phyloP scores from a whole-genome alignment of 1,140 invertebrate genomes.

The Episyrphus balteatus region DNA sequence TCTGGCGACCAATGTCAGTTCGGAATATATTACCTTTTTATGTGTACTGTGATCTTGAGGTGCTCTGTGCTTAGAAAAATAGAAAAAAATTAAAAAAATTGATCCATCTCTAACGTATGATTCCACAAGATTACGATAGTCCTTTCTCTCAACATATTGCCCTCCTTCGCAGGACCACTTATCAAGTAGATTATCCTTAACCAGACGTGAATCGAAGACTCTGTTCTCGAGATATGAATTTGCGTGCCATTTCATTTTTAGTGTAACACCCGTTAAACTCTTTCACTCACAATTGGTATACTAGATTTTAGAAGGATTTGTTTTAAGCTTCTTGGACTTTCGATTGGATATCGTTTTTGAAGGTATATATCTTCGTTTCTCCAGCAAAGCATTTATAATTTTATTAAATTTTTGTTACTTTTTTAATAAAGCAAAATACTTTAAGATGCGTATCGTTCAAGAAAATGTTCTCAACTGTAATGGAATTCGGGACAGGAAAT shows the following conservation, averaged over 20 bases:
- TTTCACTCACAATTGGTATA: conserved; percentile 32
- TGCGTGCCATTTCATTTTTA: conserved; percentile 11
- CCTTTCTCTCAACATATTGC: conserved; percentile 31
- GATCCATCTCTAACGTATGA: conserved; percentile 24
- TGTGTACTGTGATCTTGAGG: not conserved
- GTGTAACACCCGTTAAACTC: not conserved
- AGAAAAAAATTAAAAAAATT: not conserved
- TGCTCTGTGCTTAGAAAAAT: not conserved
- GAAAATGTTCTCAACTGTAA: too few species aligned
- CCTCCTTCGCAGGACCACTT: conserved; percentile 28
- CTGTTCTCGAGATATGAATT: conserved; percentile 31
- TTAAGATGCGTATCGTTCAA: too few species aligned
- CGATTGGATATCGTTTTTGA: conserved; percentile 23
- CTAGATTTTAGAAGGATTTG: conserved; percentile 28
- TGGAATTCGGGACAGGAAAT: too few species aligned
- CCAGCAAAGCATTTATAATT: conserved; percentile 27
- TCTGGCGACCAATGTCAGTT: too few species aligned
- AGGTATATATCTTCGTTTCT: conserved; percentile 23
- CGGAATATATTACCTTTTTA: too few species aligned
- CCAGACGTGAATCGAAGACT: conserved; percentile 31
- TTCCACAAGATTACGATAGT: conserved; percentile 35
- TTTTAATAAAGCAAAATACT: too few species aligned
- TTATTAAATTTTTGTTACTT: too few species aligned
- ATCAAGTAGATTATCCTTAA: conserved; percentile 33
- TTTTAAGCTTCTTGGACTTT: conserved; percentile 27